phyloP scores from a whole-genome alignment of 2,888 invertebrate species.

The Hoplodrina ambigua region DNA sequence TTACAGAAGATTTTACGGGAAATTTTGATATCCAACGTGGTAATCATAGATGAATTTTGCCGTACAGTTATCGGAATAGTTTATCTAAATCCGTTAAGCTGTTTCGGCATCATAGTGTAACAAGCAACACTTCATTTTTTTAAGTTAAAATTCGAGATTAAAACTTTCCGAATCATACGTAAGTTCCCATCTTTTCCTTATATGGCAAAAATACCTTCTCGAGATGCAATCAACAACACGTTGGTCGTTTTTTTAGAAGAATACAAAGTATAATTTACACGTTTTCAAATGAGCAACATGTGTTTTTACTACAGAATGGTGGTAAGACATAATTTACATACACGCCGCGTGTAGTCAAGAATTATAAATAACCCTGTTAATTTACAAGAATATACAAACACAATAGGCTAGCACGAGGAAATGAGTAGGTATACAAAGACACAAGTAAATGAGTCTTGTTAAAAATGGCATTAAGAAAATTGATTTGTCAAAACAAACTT shows the following conservation, averaged over 20 bases:
- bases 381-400: constrained; percentile 22
- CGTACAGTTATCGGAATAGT: too few species aligned
- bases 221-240: constrained; percentile 3
- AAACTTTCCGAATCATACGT: not conserved
- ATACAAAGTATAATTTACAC: constrained; percentile 27
- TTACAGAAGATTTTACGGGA: not conserved
- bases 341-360: constrained; percentile 14
- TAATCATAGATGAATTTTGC: too few species aligned
- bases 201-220: not conserved
- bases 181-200: not conserved
- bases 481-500: constrained; percentile 20
- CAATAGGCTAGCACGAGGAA: constrained; percentile 9
- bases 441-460: not conserved
- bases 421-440: constrained; percentile 3
- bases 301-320: constrained; percentile 20
- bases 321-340: constrained; percentile 27
- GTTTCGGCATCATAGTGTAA: not conserved
- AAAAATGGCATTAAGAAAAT: constrained; percentile 1
- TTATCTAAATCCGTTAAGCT: not conserved
- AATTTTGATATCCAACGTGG: not conserved
- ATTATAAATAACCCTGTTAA: constrained; percentile 27
- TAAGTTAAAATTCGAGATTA: not conserved
- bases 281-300: constrained; percentile 22
- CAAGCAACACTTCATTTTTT: not conserved
- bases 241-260: constrained; percentile 8